Base-by-base conservation (phyloP, 1,140 invertebrate genomes). In the Alviniconcha marisindica region DNA sequence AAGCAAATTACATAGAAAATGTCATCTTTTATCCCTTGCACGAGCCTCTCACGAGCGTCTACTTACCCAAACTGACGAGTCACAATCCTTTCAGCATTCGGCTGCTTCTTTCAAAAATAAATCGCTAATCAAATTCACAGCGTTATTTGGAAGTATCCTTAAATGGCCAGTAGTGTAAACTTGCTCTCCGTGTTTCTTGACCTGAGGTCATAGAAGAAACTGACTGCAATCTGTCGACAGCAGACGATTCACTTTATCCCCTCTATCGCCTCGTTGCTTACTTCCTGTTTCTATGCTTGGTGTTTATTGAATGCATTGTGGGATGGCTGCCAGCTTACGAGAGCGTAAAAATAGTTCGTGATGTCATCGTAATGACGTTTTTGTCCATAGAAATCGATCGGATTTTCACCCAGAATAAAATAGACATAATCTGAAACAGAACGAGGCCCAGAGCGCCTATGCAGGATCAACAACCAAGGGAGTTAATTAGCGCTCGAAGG, bases 261-360 rank as follows among this genome's bases (percentile, higher is more conserved):
- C 73, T 76, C 73, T 48, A 2, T 31, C 28, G 7, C 28, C 42
- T 76, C 73, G 73, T 76, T 54, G 40, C 5, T 63, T 51, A 76
- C 73, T 76, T 76, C 73, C 73, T 76, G 73, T 76, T 76, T 76
- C 73, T 76, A 76, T 76, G 73, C 73, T 31, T 76, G 31, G 73
- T 76, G 73, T 76, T 76, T 76, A 76, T 76, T 79, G 77, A n/a
- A 18, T 79, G 77, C 77, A 79, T 79, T 60, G 36, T 79, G 77
- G 66, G 77, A 84, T 71, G 42, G n/a, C 71, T 51, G 40, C 18
- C 44, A 56, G 33, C 33, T 48, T 42, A 77, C 71, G 28, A 40
- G 40, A 1, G 31, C 60, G 56, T 66, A 54, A 44, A 74, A 84
- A 84, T 79, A 78, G 69, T 78, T 74, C 74, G 48, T 78, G 38